A percentile compares a stretch with the other conserved stretches of the same genome.
phyloP scores from a whole-genome alignment of 2,888 invertebrate genomes.

The Machimus atricapillus region DNA sequence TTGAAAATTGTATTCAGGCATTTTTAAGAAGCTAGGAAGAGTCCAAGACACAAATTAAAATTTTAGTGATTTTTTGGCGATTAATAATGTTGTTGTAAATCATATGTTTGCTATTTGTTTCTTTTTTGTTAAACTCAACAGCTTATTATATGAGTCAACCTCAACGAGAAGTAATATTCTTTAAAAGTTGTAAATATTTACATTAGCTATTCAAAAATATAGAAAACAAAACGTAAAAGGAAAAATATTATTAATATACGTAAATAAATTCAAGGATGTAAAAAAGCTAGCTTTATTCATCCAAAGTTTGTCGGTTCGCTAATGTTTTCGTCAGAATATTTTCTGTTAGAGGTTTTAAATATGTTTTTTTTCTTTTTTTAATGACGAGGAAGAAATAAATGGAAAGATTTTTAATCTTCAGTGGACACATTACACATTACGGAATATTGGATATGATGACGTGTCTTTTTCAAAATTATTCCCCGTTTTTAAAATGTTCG shows the following conservation, averaged over 20 bases:
- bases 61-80: neutral
- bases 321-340: neutral
- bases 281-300: neutral
- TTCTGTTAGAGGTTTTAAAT: too few species aligned
- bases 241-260: neutral
- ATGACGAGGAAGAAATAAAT: too few species aligned
- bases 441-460: too few species aligned
- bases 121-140: neutral
- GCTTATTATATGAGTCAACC: neutral
- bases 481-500: too few species aligned
- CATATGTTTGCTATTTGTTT: neutral
- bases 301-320: neutral
- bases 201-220: neutral
- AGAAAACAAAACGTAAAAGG: neutral
- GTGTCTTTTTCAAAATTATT: too few species aligned
- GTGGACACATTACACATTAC: too few species aligned
- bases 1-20: neutral
- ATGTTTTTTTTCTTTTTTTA: too few species aligned
- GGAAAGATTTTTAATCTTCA: too few species aligned
- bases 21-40: neutral
- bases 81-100: neutral
- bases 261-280: neutral
- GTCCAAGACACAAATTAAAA: neutral
- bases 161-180: neutral
- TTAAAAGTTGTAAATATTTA: neutral